A percentile compares a stretch with the other conserved stretches of the same genome.
Conservation (phyloP, 2,113 vertebrate genomes). For the Suricata suricatta region DNA sequence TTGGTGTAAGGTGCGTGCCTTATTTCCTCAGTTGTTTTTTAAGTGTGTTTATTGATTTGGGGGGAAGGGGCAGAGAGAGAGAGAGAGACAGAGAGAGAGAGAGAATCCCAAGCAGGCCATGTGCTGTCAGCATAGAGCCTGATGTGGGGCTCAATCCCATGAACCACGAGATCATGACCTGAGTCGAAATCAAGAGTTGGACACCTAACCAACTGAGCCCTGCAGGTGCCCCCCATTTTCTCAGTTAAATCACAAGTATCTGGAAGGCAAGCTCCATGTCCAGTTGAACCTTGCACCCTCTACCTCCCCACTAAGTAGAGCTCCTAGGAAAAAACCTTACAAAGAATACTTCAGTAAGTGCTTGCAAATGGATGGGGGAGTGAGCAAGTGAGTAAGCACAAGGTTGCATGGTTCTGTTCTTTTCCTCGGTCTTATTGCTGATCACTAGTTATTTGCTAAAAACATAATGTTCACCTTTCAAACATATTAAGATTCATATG, state of each 20-base stretch:
- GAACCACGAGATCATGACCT: too few species aligned
- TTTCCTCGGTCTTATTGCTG: background rate
- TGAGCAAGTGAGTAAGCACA: background rate
- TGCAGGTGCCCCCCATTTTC: background rate
- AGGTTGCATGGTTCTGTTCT: background rate
- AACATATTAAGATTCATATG: background rate
- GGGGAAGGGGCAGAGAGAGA: too few species aligned
- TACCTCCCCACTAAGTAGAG: background rate
- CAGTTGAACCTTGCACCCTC: rapidly evolving
- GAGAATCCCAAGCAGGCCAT: too few species aligned
- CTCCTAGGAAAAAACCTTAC: background rate
- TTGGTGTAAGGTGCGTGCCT: rapidly evolving
- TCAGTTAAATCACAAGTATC: background rate
- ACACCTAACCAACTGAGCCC: too few species aligned
- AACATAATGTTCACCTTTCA: background rate
- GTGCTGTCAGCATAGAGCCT: too few species aligned
- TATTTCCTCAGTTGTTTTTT: background rate
- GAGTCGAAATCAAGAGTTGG: too few species aligned
- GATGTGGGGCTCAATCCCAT: too few species aligned
- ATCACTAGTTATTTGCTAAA: background rate
- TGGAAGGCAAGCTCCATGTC: background rate
- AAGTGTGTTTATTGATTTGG: too few species aligned
- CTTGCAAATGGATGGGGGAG: background rate
- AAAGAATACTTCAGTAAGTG: background rate
- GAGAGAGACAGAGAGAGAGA: too few species aligned